A percentile compares a stretch with the other conserved stretches of the same genome.
Conservation (phyloP, 2,888 invertebrate genomes). For the Chironomus riparius region DNA sequence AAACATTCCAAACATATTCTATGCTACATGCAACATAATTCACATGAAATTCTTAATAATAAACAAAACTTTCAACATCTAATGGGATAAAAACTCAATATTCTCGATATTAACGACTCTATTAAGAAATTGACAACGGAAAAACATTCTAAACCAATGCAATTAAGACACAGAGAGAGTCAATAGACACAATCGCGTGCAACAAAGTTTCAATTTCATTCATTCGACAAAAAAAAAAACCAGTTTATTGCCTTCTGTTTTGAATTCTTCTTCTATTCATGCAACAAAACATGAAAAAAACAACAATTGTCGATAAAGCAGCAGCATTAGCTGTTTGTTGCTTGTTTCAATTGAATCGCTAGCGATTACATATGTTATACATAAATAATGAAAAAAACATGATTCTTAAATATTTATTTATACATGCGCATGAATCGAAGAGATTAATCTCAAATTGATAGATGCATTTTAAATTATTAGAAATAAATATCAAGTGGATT, state of each 20-base stretch:
- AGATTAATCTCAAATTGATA: slow-evolving; percentile 6
- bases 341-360: neutral
- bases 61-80: neutral
- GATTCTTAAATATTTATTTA: too few species aligned
- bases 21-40: too few species aligned
- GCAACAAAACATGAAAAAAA: too few species aligned
- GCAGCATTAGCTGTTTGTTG: neutral
- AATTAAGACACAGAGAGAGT: neutral
- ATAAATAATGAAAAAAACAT: too few species aligned
- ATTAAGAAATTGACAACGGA: neutral
- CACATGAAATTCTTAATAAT: neutral
- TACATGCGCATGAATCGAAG: neutral
- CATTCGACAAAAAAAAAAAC: neutral
- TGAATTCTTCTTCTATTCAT: neutral
- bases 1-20: too few species aligned
- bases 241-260: neutral
- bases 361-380: neutral
- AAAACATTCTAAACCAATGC: neutral
- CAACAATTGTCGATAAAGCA: neutral
- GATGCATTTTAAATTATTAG: neutral
- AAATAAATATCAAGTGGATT: slow-evolving; percentile 6
- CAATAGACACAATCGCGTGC: neutral
- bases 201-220: slow-evolving; percentile 7
- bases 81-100: neutral
- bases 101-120: too few species aligned